A percentile compares a stretch with the other conserved stretches of the same genome.
These are phyloP conservation scores for Microplitis mediator DNA, from an alignment of 1,140 invertebrate species.

Conservation along the genomic window DNA sequence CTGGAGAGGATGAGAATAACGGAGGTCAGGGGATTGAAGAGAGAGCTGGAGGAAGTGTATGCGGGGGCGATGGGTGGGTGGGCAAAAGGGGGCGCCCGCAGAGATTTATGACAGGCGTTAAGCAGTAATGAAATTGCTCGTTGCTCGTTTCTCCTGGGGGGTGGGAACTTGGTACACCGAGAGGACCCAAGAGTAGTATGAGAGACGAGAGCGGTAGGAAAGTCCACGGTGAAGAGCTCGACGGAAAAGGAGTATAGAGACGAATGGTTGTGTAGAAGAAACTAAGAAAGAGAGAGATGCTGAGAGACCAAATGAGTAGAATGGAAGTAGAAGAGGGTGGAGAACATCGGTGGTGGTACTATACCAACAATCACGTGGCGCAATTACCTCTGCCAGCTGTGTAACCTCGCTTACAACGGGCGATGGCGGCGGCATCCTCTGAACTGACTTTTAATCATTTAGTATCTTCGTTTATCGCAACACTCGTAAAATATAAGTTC, in stretches of 20 bases:
- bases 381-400: conserved; percentile 51
- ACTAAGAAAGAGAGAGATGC: conserved; percentile 1
- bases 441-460: conserved; percentile 49
- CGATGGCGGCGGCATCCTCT: conserved; percentile 46
- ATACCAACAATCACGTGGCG: conserved; percentile 50
- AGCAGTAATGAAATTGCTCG: conserved; percentile 65
- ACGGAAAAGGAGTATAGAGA: neutral
- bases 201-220: neutral
- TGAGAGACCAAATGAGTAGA: neutral
- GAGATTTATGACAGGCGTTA: conserved; percentile 64
- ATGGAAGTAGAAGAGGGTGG: conserved; percentile 28
- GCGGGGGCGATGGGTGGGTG: conserved; percentile 20
- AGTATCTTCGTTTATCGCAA: conserved; percentile 43
- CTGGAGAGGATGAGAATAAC: neutral
- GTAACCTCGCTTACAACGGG: conserved; percentile 26
- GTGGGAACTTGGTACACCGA: conserved; percentile 41
- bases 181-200: conserved; percentile 25
- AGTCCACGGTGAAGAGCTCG: conserved; percentile 15
- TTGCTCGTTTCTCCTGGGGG: conserved; percentile 56
- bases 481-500: conserved; percentile 26
- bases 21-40: neutral
- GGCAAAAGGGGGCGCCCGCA: conserved; percentile 45
- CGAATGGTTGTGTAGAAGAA: neutral
- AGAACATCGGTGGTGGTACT: conserved; percentile 30
- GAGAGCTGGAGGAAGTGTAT: conserved; percentile 31